These are phyloP conservation scores for Cosmopolites sordidus DNA, from an alignment of 2,888 invertebrate genomes.

Conservation along the genomic window DNA sequence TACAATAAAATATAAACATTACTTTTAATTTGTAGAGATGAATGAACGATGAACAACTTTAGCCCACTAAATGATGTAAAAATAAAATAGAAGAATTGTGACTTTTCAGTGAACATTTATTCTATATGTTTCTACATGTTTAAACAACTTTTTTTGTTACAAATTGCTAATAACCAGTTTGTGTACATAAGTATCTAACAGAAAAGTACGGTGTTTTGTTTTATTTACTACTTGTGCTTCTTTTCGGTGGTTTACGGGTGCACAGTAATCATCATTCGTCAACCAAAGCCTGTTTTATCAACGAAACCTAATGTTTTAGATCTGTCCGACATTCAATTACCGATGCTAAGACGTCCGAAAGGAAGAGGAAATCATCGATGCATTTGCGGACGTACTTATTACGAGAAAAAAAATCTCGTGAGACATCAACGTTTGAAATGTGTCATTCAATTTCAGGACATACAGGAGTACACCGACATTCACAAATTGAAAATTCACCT, in stretches of 20 bases:
- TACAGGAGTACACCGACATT: constrained; percentile 17
- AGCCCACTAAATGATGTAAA: no score
- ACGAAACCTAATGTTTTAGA: constrained; percentile 4
- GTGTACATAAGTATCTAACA: no score
- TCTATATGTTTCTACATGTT: no score
- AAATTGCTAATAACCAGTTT: no score
- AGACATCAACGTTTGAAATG: constrained; percentile 38
- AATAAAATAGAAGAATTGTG: no score
- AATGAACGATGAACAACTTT: no score
- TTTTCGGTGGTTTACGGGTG: constrained; percentile 6
- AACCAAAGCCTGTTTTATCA: neutral
- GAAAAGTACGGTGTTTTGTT: no score
- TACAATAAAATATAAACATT: no score
- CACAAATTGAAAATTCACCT: constrained; percentile 13
- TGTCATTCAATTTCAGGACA: constrained; percentile 26
- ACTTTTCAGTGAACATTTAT: no score
- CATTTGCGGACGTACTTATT: constrained; percentile 37
- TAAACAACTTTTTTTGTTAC: no score
- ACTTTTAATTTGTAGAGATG: no score
- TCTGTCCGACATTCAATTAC: constrained; percentile 13
- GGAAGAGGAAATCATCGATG: constrained; percentile 37
- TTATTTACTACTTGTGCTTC: no score
- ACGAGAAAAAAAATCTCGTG: constrained; percentile 39
- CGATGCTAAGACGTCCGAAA: constrained; percentile 33
- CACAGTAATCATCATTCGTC: neutral